Conservation (phyloP, 2,113 vertebrate species). For the Probosciger aterrimus region DNA sequence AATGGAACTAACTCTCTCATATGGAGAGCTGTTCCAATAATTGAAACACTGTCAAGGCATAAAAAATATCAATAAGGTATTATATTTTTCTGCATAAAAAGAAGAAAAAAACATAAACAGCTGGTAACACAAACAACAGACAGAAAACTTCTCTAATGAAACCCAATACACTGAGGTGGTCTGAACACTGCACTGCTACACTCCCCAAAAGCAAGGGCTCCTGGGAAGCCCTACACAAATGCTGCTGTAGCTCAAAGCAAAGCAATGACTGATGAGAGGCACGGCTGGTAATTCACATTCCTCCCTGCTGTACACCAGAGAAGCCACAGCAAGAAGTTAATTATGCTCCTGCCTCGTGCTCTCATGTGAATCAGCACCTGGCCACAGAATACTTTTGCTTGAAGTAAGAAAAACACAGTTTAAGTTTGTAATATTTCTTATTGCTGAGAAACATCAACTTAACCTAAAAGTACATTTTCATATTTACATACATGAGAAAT, state of each 20-base stretch:
- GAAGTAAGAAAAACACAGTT: neutral
- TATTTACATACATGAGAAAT: neutral
- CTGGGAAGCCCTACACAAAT: neutral
- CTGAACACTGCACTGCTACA: neutral
- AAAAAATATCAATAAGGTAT: neutral
- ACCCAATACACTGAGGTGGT: neutral
- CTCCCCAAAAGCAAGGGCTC: neutral
- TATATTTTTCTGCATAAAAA: neutral
- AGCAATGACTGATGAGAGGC: neutral
- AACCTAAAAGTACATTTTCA: neutral
- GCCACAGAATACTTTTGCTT: neutral
- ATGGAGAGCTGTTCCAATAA: neutral
- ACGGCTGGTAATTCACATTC: neutral
- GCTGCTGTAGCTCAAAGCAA: neutral
- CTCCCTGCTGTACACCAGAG: neutral
- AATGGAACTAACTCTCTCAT: neutral
- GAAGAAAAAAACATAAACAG: neutral
- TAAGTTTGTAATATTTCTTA: neutral
- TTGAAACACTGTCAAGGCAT: neutral
- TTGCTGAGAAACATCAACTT: neutral
- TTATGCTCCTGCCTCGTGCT: neutral
- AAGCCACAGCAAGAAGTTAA: neutral
- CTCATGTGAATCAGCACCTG: too few relatives aligned
- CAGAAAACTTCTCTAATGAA: neutral
- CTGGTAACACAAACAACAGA: neutral